Conservation (phyloP, 2,888 invertebrate genomes). For the Embidobia sp. region DNA sequence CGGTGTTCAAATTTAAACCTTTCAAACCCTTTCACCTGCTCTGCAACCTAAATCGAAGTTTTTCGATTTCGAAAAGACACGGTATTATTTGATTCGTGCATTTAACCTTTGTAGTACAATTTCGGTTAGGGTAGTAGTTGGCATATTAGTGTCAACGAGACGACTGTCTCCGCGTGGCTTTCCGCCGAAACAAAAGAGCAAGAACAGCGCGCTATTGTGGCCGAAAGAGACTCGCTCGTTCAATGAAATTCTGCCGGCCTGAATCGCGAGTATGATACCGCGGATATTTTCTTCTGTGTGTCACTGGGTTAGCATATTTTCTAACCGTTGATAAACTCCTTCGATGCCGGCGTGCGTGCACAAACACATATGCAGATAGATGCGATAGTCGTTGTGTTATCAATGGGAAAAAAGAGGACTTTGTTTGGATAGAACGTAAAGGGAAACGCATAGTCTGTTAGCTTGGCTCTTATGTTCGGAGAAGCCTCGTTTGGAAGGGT, state of each 20-base stretch:
- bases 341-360: background rate
- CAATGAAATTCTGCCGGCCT: slow-evolving; percentile 45
- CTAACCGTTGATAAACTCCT: slow-evolving; percentile 32
- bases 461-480: no score
- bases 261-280: slow-evolving; percentile 26
- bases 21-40: no score
- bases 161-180: background rate
- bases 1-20: no score
- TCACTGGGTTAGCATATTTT: slow-evolving; percentile 55
- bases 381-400: slow-evolving; percentile 22
- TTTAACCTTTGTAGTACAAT: background rate
- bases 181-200: slow-evolving; percentile 14
- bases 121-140: background rate
- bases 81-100: no score
- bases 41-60: no score
- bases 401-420: background rate
- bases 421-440: background rate
- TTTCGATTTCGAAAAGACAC: no score
- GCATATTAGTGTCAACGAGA: slow-evolving; percentile 28
- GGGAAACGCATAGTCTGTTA: no score
- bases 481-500: no score
- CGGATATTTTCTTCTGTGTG: slow-evolving; percentile 46
- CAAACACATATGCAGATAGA: slow-evolving; percentile 1
- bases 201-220: slow-evolving; percentile 20
- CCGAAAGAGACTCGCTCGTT: slow-evolving; percentile 10